These are phyloP conservation scores for Trigoniulus corallinus DNA, from an alignment of 1,140 invertebrate species.

Conservation along the genomic window DNA sequence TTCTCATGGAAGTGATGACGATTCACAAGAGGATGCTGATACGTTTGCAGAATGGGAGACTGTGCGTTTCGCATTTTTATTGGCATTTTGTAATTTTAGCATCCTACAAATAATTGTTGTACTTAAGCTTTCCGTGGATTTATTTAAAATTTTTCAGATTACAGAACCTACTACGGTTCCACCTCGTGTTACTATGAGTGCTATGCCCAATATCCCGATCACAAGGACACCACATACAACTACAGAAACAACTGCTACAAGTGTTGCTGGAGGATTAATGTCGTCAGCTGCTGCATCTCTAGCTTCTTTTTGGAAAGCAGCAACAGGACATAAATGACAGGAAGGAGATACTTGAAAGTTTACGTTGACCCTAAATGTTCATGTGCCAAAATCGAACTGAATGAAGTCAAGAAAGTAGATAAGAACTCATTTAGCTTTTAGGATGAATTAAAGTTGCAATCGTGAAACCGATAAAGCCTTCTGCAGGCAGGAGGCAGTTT, in stretches of 20 bases:
- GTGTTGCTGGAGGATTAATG: constrained; percentile 2
- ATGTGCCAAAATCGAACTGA: too few relatives aligned
- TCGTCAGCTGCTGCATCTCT: constrained; percentile 18
- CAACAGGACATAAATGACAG: constrained; percentile 5
- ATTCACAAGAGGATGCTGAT: background rate
- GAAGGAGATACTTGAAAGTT: too few relatives aligned
- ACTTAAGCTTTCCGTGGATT: too few relatives aligned
- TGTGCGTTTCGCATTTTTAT: background rate
- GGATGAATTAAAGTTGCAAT: too few relatives aligned
- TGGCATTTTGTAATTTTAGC: too few relatives aligned
- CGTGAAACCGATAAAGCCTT: too few relatives aligned
- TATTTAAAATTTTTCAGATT: background rate
- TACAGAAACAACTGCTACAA: background rate
- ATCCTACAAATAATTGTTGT: too few relatives aligned
- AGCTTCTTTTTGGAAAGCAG: constrained; percentile 16
- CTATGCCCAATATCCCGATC: background rate
- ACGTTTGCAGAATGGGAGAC: background rate
- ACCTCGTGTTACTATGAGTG: background rate
- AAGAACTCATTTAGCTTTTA: too few relatives aligned
- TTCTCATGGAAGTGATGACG: constrained; percentile 3
- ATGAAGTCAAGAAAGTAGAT: too few relatives aligned
- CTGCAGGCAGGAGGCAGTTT: too few relatives aligned
- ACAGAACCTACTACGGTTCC: background rate
- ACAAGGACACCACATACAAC: background rate
- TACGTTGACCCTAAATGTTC: too few relatives aligned